phyloP scores from a whole-genome alignment of 2,888 invertebrate species.

The Pheosia tremula region DNA sequence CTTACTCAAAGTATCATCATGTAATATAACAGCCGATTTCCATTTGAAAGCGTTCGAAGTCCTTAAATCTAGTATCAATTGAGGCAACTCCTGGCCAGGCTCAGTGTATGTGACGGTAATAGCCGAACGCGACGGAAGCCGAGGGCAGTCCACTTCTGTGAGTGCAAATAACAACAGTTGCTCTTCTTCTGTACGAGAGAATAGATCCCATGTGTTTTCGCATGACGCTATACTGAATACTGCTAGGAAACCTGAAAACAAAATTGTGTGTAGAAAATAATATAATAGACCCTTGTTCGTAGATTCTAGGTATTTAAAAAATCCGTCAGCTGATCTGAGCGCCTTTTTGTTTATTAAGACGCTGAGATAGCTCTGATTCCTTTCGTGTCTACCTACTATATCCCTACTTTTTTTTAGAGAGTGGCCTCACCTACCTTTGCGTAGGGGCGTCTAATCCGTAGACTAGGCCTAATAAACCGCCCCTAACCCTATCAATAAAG shows the following conservation, averaged over 20 bases:
- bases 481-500: too few relatives aligned
- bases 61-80: constrained; percentile 90
- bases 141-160: constrained; percentile 91
- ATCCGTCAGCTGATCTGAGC: too few relatives aligned
- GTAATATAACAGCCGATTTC: constrained; percentile 89
- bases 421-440: too few relatives aligned
- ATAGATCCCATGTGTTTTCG: constrained; percentile 89
- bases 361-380: too few relatives aligned
- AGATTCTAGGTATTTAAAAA: too few relatives aligned
- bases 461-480: too few relatives aligned
- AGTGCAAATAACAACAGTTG: constrained; percentile 89
- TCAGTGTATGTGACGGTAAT: constrained; percentile 89
- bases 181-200: constrained; percentile 85
- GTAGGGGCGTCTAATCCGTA: too few relatives aligned
- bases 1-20: constrained; percentile 90
- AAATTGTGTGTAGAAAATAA: too few relatives aligned
- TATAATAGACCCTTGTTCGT: too few relatives aligned
- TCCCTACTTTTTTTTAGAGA: too few relatives aligned
- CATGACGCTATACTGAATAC: constrained; percentile 91
- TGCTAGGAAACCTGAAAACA: constrained; percentile 86
- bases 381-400: too few relatives aligned
- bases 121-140: constrained; percentile 87
- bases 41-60: constrained; percentile 87
- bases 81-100: constrained; percentile 90
- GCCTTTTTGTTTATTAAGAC: too few relatives aligned